phyloP scores from a whole-genome alignment of 2,888 invertebrate species.

The Drosophila anomalata region DNA sequence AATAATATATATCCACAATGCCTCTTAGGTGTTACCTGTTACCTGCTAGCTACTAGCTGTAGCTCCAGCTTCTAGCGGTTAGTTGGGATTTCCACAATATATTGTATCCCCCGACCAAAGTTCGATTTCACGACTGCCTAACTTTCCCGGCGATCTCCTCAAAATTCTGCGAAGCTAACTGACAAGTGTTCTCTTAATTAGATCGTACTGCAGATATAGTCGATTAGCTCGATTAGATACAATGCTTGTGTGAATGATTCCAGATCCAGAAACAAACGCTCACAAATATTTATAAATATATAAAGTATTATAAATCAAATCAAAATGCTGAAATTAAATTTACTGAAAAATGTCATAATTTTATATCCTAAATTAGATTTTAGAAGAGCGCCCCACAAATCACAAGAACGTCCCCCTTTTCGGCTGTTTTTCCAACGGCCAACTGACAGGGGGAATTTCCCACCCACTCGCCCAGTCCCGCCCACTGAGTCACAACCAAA shows the following conservation, averaged over 20 bases:
- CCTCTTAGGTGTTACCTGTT: background rate
- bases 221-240: background rate
- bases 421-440: conserved; percentile 1
- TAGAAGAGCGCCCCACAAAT: background rate
- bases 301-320: no score
- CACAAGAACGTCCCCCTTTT: background rate
- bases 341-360: no score
- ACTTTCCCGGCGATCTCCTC: background rate
- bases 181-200: background rate
- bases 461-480: background rate
- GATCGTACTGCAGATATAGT: background rate
- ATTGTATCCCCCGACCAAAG: conserved; percentile 14
- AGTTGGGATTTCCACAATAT: background rate
- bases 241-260: background rate
- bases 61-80: background rate
- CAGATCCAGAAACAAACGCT: no score
- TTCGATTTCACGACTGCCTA: background rate
- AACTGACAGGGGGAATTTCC: conserved; percentile 18
- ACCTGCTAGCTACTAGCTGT: background rate
- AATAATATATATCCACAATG: background rate
- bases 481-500: conserved; percentile 12
- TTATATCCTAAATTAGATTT: no score
- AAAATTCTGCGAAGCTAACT: conserved; percentile 3
- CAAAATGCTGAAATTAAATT: no score
- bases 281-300: no score